Evolutionary conservation across 2,888 invertebrate genomes (phyloP), one percentile per base, ranked within the genome.

Genomic region (Netelia melanura): DNA sequence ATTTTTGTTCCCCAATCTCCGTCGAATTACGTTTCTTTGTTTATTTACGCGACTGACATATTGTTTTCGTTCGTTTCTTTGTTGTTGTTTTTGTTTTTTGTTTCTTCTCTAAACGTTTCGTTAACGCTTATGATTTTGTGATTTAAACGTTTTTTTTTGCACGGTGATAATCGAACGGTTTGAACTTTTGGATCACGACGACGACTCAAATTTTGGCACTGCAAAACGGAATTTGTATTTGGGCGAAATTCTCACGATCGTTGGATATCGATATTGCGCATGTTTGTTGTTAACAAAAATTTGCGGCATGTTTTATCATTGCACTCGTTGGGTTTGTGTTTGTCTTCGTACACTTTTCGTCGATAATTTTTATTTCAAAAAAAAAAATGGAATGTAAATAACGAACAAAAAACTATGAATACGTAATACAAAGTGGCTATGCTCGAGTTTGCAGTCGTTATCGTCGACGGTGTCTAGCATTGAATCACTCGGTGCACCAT

Each of bases 381-480:
- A 58, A 25, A 48, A 38, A n/a, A 68, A n/a, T 58, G 9, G 1
- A 21, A 30, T 30, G 3, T 3, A 3, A 30, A 30, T 30, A 30
- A 30, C 0, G 3, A 30, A 30, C 30, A 48, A 14, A 48, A 3
- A 11, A 38, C 3, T 48, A 23, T 65, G 25, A 56, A 65, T 64
- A 72, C 58, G 54, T 74, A 65, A 78, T 67, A 74, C 81, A 70
- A 90, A 94, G 94, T 94, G 94, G 93, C 87, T 94, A 68, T 94
- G 94, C 88, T 93, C 94, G 86, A 94, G 94, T 89, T 89, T 94
- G 85, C 93, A 94, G 86, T 94, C 94, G 3, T 89, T 94, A 21
- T 94, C 94, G 10, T 94, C 94, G 11, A 94, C 93, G 9, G 94
- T 94, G 38, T 94, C 94, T 58, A 94, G 94, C 68, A 93, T 94